phyloP scores from a whole-genome alignment of 2,797 vertebrate genomes.

The Cephalopachus bancanus region DNA sequence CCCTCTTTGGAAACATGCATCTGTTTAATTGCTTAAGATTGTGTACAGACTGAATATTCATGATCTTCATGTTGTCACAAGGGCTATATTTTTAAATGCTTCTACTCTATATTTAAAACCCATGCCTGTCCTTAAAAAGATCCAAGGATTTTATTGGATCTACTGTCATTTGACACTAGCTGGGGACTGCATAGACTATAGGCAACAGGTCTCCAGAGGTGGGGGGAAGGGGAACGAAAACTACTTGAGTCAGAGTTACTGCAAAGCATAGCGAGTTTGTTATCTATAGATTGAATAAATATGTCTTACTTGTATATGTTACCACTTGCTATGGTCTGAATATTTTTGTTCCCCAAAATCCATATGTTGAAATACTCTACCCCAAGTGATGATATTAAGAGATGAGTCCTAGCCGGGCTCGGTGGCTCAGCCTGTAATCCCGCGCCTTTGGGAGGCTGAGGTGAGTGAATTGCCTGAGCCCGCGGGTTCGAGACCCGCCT shows the following conservation, averaged over 20 bases:
- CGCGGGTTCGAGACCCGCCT: too few relatives aligned
- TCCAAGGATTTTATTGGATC: constrained; percentile 45
- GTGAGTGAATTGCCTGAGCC: too few relatives aligned
- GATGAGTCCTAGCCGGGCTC: too few relatives aligned
- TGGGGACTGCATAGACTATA: not conserved
- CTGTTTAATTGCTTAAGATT: constrained; percentile 66
- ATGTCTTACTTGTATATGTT: not conserved
- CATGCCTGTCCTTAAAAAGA: constrained; percentile 66
- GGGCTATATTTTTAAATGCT: constrained; percentile 71
- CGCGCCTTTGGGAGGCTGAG: too few relatives aligned
- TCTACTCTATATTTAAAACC: constrained; percentile 62
- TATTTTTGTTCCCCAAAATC: not conserved
- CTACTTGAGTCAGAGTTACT: not conserved
- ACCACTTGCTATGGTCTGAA: not conserved
- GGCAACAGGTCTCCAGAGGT: not conserved
- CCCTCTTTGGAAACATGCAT: constrained; percentile 38
- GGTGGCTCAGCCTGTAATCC: too few relatives aligned
- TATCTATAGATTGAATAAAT: not conserved
- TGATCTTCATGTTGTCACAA: constrained; percentile 65
- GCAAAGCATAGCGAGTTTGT: not conserved
- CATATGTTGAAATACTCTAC: not conserved
- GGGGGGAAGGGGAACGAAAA: not conserved
- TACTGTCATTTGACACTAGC: constrained; percentile 15
- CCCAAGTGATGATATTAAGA: not conserved
- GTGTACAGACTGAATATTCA: constrained; percentile 66